Evolutionary conservation across 2,797 vertebrate genomes (phyloP).

Genomic region (Eurystomus glaucurus): DNA sequence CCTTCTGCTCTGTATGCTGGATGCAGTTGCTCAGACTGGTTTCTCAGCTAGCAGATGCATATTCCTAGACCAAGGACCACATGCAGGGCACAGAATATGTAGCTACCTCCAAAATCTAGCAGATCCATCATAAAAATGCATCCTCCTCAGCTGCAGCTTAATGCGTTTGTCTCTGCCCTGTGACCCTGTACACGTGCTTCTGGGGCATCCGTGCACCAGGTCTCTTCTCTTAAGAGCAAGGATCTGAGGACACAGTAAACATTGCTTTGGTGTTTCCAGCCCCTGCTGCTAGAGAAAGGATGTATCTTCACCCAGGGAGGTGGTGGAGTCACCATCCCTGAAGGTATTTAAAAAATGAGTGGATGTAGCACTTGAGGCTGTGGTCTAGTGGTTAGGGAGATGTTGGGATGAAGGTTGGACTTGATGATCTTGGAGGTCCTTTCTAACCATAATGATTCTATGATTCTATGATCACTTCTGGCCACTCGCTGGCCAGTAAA

Average conservation of each 20-base stretch:
- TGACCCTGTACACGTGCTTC: neutral
- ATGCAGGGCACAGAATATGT: rapidly evolving
- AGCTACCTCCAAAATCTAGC: neutral
- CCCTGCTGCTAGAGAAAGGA: neutral
- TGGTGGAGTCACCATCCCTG: too few relatives aligned
- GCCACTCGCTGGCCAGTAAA: neutral
- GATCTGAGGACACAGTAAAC: neutral
- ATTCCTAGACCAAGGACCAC: neutral
- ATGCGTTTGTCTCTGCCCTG: neutral
- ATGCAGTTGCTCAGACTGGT: neutral
- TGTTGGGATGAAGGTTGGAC: too few relatives aligned
- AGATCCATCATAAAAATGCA: neutral
- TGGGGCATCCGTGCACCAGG: neutral
- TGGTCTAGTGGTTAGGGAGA: too few relatives aligned
- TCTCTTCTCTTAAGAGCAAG: neutral
- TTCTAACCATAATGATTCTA: too few relatives aligned
- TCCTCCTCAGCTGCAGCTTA: neutral
- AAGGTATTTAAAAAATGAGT: too few relatives aligned
- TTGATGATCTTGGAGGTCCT: too few relatives aligned
- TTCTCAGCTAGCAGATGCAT: neutral
- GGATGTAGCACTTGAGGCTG: too few relatives aligned
- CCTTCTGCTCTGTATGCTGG: neutral
- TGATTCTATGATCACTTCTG: neutral
- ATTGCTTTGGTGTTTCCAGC: neutral
- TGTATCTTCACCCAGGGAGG: neutral